A percentile compares a stretch with the other conserved stretches of the same genome.
These are phyloP conservation scores for Pinna nobilis DNA, from an alignment of 1,140 invertebrate genomes.

Conservation along the genomic window DNA sequence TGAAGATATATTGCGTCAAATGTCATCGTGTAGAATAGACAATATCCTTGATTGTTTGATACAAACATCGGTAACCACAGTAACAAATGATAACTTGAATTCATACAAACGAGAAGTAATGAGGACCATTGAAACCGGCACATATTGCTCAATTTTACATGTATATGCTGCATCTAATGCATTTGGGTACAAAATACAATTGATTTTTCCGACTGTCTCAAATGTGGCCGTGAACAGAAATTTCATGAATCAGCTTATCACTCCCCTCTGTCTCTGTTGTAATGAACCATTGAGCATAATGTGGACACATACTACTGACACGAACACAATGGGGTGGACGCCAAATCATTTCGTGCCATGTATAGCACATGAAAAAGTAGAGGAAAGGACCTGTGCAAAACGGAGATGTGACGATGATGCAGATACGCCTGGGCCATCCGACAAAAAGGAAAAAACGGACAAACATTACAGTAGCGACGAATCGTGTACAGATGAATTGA, in stretches of 20 bases:
- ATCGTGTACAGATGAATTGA: too few species aligned
- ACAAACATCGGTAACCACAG: too few species aligned
- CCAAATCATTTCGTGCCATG: slow-evolving; percentile 5
- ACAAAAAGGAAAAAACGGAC: slow-evolving; percentile 1
- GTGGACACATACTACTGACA: background rate
- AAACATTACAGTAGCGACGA: too few species aligned
- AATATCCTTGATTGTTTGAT: too few species aligned
- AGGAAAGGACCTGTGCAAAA: background rate
- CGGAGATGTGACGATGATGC: background rate
- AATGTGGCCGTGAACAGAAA: background rate
- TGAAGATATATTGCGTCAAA: too few species aligned
- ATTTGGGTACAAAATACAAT: slow-evolving; percentile 1
- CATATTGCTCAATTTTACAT: slow-evolving; percentile 5
- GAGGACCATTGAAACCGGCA: too few species aligned
- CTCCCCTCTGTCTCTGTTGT: too few species aligned
- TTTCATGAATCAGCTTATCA: slow-evolving; percentile 8
- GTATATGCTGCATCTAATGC: slow-evolving; percentile 9
- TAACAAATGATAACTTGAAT: too few species aligned
- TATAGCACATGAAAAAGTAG: background rate
- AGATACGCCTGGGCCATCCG: background rate
- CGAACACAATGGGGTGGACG: background rate
- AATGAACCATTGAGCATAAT: slow-evolving; percentile 2
- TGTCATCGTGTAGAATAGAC: too few species aligned
- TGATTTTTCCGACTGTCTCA: background rate
- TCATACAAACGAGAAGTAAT: too few species aligned